Evolutionary conservation across 2,888 invertebrate genomes (phyloP), one percentile per base, ranked within the genome.

Genomic region (Chrysodeixis includens): DNA sequence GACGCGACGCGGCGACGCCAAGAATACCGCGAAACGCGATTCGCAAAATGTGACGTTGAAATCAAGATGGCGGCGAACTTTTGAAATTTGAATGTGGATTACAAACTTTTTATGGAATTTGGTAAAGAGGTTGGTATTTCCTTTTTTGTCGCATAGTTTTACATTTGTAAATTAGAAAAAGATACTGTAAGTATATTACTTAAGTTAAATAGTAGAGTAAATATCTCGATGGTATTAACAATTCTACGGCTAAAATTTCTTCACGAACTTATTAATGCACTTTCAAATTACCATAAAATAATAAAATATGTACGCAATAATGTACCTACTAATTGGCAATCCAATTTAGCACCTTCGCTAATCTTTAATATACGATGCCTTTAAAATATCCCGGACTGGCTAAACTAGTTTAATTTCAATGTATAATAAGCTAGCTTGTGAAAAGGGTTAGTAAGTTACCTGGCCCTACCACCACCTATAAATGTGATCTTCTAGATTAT

Each of bases 371-470:
- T 49, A 49, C 18, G 46, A 49, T 49, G 46, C 18, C 10, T 49
- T 10, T 49, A 49, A 49, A 20, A 18, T 49, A 49, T 49, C 46
- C 20, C 46, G 10, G 20, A 49, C 18, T 9, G 20, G 18, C 10
- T 2, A 7, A 49, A 49, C 46, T 49, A 18, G 46, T 49, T 49
- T 49, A 9, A 20, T 49, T 46, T 49, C 46, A 49, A 49, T 49
- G 46, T 49, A 49, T 49, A 49, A 49, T 49, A 20, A 49, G 46
- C 10, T 20, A 3, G 10, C 40, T 40, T 40, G 46, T 49, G 46
- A 49, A 49, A 49, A 49, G 46, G 46, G 46, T 49, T 49, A 49
- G 46, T 20, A 20, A 46, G 16, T n/a, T 46, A 26, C 26, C 26
- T 26, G 26, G 26, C 26, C 26, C 26, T 26, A 26, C 26, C 26